A percentile compares a stretch with the other conserved stretches of the same genome.
Evolutionary conservation across 2,113 vertebrate genomes (phyloP).

Genomic region (Nematolebias whitei): DNA sequence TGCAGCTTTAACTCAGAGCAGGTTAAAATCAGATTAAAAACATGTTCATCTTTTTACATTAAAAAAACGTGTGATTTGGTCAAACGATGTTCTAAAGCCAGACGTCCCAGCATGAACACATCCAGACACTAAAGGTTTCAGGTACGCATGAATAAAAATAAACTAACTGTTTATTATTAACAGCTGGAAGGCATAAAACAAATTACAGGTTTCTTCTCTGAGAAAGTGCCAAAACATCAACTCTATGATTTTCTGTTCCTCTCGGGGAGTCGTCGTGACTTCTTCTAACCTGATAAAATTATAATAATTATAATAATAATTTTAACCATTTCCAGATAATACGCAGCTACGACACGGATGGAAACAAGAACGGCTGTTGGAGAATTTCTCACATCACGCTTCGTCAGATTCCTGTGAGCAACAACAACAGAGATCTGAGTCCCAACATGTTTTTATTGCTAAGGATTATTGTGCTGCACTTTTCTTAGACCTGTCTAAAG

Average conservation of each 20-base stretch:
- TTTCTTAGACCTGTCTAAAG: no score
- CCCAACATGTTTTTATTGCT: constrained; percentile 14
- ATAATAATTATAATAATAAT: no score
- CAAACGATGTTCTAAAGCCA: neutral
- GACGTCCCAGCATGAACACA: neutral
- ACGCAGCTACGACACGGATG: neutral
- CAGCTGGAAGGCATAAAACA: neutral
- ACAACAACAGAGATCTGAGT: constrained; percentile 3
- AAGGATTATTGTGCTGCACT: no score
- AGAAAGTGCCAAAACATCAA: constrained; percentile 36
- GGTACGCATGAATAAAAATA: no score
- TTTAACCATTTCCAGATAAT: constrained; percentile 52
- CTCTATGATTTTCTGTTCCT: constrained; percentile 30
- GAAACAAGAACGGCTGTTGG: neutral
- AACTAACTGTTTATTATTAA: neutral
- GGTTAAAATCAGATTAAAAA: no score
- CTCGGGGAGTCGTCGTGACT: constrained; percentile 42
- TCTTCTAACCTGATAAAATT: constrained; percentile 36
- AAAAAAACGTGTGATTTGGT: neutral
- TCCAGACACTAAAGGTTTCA: constrained; percentile 18
- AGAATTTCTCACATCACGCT: constrained; percentile 5
- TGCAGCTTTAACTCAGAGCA: no score
- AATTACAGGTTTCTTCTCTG: constrained; percentile 25
- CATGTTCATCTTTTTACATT: constrained; percentile 3
- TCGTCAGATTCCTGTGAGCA: neutral